These are phyloP conservation scores for Monomorium pharaonis DNA, from an alignment of 1,140 invertebrate species.

Conservation along the genomic window DNA sequence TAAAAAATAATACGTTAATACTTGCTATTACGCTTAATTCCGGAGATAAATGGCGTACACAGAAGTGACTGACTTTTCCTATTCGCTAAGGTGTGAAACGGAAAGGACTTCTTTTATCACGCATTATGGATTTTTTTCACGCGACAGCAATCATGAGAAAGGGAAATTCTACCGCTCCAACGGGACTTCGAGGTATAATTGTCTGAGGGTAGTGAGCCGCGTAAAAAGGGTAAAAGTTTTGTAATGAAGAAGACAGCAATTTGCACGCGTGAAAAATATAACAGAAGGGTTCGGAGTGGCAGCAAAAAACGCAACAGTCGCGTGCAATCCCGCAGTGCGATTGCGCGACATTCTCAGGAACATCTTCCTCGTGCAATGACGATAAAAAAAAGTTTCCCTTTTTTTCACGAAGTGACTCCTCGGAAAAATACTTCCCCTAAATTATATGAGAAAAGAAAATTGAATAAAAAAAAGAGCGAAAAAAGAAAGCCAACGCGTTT, in stretches of 20 bases:
- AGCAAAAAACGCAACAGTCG: conserved; percentile 47
- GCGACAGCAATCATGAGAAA: conserved; percentile 35
- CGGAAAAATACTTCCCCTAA: neutral
- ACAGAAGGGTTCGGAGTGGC: conserved; percentile 31
- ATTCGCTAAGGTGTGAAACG: conserved; percentile 27
- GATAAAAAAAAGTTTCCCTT: neutral
- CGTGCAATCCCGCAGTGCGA: conserved; percentile 35
- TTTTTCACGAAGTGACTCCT: neutral
- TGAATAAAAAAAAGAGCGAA: neutral
- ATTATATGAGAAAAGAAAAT: neutral
- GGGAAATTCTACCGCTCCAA: conserved; percentile 21
- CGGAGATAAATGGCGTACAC: neutral
- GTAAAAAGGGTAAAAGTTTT: conserved; percentile 54
- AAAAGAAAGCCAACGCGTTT: neutral
- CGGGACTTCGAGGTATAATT: conserved; percentile 41
- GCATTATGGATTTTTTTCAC: conserved; percentile 38
- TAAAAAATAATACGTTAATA: neutral
- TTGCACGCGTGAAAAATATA: conserved; percentile 58
- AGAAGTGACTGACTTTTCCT: neutral
- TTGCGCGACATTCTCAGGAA: conserved; percentile 38
- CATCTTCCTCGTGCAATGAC: conserved; percentile 1
- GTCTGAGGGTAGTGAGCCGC: neutral
- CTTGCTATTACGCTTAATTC: conserved; percentile 5
- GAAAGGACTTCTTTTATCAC: conserved; percentile 21
- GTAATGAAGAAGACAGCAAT: conserved; percentile 52